Base-by-base conservation (phyloP, 2,113 vertebrate species). In the Misgurnus anguillicaudatus region DNA sequence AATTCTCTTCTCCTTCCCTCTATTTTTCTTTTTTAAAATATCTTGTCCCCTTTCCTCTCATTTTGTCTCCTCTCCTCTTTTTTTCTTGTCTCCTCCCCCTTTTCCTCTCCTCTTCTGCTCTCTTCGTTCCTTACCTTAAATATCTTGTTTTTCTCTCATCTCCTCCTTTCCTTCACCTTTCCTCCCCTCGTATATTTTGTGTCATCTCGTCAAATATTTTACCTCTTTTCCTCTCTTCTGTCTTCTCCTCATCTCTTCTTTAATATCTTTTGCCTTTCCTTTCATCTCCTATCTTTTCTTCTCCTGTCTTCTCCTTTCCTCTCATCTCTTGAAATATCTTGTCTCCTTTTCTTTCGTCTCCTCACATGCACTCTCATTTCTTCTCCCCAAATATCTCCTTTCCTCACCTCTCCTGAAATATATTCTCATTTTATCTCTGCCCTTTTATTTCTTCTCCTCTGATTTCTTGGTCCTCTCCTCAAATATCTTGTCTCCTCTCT, bases 141-240 rank as follows among this genome's bases (percentile, higher is more conserved):
- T n/a, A n/a, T n/a, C n/a, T n/a, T n/a, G n/a, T n/a, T n/a, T n/a
- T n/a, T n/a, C n/a, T 41, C 1, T 48, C 2, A 4, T 17, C 17
- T 24, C 19, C 3, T 11, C 19, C 79, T 60, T 82, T 69, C 73
- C 74, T 8, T 4, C 39, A 78, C 24, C 24, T 31, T 1, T 31
- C 24, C 24, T 31, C 24, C 24, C 24, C 24, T 31, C 24, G 3
- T 31, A 17, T 64, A 17, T n/a, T n/a, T n/a, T n/a, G 24, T n/a
- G 2, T 31, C 24, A 16, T 17, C 7, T 4, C 9, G 1, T 9
- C 3, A 1, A 7, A 9, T 17, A 38, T 39, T 14, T 14, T 24
- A 13, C 24, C 24, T 31, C 24, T 3, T 31, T 31, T 13, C 5
- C 13, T 41, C 1, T 48, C 2, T n/a, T n/a, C n/a, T n/a, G 3